Evolutionary conservation across 2,888 invertebrate genomes (phyloP), one percentile per base, ranked within the genome.

Genomic region (Cancer borealis): DNA sequence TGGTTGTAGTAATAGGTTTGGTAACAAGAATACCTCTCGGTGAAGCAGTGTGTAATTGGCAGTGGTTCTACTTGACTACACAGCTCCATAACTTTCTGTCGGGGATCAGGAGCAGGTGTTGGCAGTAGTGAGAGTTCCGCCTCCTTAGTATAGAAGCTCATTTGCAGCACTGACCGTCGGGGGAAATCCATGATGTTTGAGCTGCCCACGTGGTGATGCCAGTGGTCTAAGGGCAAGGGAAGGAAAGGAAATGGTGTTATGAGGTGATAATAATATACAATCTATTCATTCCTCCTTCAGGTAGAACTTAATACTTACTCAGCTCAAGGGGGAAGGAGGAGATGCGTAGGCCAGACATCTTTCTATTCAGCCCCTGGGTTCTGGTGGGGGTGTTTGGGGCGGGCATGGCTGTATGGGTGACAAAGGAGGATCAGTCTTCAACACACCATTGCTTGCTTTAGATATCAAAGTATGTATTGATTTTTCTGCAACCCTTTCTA

Each of bases 1-100:
- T 73, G n/a, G 30, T 6, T 2, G 10, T 26, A 79, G 30, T n/a
- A 79, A 26, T 79, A 79, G 21, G 5, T 10, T 4, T 30, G 26
- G 73, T 79, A 79, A 10, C 2, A 79, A 26, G 17, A 45, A 26
- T 39, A 95, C 93, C 93, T 93, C 54, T 88, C 92, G 47, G 95
- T 93, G 49, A 93, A 95, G 79, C 94, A 95, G 17, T 93, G 92
- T 1, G 73, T 73, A 3, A 95, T 79, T 47, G 91, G 92, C n/a
- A 94, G 14, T 10, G 94, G 94, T 21, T 93, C 84, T 39, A 60
- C 45, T 46, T 94, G 95, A 17, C 93, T 90, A 39, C 95, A 95
- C 47, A 95, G 60, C 30, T 88, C 14, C n/a, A 95, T 84, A 5
- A 95, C 94, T 17, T 92, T 92, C 10, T 92, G 60, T 39, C 47